Conservation (phyloP, 2,797 vertebrate species). For the Staurois parvus region DNA sequence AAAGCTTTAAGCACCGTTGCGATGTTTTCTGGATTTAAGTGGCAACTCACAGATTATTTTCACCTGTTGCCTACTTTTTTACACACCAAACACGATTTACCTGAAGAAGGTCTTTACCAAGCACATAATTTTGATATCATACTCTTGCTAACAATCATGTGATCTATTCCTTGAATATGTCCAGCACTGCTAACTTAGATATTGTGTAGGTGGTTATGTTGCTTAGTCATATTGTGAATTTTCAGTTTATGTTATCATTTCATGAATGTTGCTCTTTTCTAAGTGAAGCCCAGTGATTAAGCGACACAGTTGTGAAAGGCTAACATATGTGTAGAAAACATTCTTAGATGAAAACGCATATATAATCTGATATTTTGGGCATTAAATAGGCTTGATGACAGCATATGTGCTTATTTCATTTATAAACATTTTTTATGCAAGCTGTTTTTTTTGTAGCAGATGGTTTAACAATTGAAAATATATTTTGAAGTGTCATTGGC, state of each 20-base stretch:
- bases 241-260: slow-evolving; percentile 37
- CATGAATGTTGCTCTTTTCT: slow-evolving; percentile 43
- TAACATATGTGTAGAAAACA: slow-evolving; percentile 21
- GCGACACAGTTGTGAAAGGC: neutral
- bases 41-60: no score
- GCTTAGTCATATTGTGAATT: slow-evolving; percentile 38
- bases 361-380: slow-evolving; percentile 34
- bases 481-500: slow-evolving; percentile 33
- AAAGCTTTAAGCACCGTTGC: no score
- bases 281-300: slow-evolving; percentile 35
- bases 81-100: neutral
- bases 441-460: slow-evolving; percentile 20
- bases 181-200: slow-evolving; percentile 22
- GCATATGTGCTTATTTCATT: neutral
- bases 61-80: neutral
- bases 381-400: slow-evolving; percentile 25
- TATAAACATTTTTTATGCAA: slow-evolving; percentile 27
- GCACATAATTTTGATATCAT: neutral
- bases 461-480: slow-evolving; percentile 31
- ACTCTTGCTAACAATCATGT: neutral
- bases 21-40: no score
- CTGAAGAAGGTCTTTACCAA: neutral
- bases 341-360: slow-evolving; percentile 2
- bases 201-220: slow-evolving; percentile 39
- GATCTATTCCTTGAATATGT: slow-evolving; percentile 22